A percentile compares a stretch with the other conserved stretches of the same genome.
phyloP scores from a whole-genome alignment of 2,888 invertebrate species.

The Tanytarsus gracilentus region DNA sequence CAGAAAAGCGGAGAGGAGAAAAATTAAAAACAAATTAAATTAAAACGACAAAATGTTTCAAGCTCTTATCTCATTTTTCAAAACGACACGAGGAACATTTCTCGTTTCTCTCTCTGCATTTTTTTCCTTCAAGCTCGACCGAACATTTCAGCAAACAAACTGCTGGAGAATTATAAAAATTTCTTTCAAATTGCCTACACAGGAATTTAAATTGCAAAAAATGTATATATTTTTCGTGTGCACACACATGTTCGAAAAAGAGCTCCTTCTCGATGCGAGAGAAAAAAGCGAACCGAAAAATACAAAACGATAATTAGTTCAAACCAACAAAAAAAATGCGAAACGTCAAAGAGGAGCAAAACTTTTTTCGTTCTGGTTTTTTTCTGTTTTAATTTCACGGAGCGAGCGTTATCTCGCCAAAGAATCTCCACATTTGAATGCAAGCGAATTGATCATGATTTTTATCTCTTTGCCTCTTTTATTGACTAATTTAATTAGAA shows the following conservation, averaged over 20 bases:
- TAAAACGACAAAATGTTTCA: constrained; percentile 12
- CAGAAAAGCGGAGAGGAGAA: not conserved
- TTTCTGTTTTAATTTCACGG: not conserved
- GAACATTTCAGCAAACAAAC: not conserved
- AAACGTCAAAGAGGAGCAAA: not conserved
- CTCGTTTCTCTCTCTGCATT: not conserved
- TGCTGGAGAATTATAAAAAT: not conserved
- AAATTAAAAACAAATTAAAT: constrained; percentile 15
- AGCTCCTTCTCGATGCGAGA: too few species aligned
- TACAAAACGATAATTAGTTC: constrained; percentile 10
- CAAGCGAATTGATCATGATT: not conserved
- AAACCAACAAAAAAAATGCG: constrained; percentile 1
- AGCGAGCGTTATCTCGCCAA: too few species aligned
- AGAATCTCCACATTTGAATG: too few species aligned
- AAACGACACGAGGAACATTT: constrained; percentile 4
- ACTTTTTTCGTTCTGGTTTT: not conserved
- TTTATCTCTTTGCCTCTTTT: too few species aligned
- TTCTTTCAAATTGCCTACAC: constrained; percentile 10
- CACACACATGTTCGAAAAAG: not conserved
- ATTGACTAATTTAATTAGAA: too few species aligned
- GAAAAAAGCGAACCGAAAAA: too few species aligned
- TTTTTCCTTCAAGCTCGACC: not conserved
- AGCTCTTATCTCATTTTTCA: constrained; percentile 15
- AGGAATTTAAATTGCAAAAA: constrained; percentile 11
- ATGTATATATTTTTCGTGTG: not conserved